These are phyloP conservation scores for Poicephalus meyeri DNA, from an alignment of 2,113 vertebrate species.

Conservation along the genomic window DNA sequence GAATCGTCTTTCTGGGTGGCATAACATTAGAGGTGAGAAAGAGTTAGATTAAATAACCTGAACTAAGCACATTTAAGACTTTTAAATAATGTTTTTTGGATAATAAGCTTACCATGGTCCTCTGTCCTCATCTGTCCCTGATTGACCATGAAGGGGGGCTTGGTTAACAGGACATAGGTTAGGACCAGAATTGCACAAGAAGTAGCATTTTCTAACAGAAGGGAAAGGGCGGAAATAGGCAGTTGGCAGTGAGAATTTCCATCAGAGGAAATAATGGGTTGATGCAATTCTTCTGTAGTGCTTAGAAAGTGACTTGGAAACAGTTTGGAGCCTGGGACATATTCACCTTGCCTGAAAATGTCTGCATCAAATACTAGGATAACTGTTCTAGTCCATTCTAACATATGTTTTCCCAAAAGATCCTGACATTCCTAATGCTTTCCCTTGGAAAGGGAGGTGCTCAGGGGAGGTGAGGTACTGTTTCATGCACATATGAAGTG, in stretches of 20 bases:
- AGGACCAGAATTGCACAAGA: background rate
- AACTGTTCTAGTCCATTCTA: background rate
- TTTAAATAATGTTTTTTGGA: background rate
- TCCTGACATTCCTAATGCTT: rapidly evolving
- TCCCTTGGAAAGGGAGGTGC: rapidly evolving
- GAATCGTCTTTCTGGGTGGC: background rate
- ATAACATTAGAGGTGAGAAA: background rate
- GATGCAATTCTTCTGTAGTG: background rate
- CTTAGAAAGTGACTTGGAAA: background rate
- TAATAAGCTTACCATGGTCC: background rate
- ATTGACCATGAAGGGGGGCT: background rate
- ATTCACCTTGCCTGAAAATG: background rate
- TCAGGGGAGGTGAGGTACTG: background rate
- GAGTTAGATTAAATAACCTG: background rate
- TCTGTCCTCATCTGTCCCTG: background rate
- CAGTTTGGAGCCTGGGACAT: too few relatives aligned
- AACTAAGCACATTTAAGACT: background rate
- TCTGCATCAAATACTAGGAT: background rate
- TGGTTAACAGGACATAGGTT: background rate
- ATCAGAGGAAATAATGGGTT: background rate
- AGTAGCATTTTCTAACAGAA: background rate
- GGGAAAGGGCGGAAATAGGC: background rate
- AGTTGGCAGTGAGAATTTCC: background rate
- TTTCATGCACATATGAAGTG: rapidly evolving
- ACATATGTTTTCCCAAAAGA: background rate